Evolutionary conservation across 2,888 invertebrate genomes (phyloP).

Genomic region (Hydrotaea diabolus): DNA sequence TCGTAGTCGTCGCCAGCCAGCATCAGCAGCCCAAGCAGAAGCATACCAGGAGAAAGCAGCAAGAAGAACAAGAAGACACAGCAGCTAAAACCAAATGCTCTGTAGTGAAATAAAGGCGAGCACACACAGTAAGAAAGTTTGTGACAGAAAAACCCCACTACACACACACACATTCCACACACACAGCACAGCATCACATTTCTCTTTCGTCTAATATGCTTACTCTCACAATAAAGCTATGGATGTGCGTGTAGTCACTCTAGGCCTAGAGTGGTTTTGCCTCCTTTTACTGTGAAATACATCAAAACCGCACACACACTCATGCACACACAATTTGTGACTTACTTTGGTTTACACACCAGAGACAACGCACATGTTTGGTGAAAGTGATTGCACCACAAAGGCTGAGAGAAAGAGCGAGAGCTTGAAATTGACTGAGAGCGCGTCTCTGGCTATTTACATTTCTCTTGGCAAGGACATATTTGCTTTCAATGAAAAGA

Average conservation of each 20-base stretch:
- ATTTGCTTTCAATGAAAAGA: background rate
- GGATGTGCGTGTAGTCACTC: background rate
- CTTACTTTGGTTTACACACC: background rate
- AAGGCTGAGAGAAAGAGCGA: background rate
- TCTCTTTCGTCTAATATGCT: background rate
- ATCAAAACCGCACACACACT: background rate
- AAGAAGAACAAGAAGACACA: background rate
- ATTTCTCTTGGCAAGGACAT: background rate
- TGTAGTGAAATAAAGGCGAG: slow-evolving; percentile 7
- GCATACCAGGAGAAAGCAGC: background rate
- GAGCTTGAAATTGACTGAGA: too few relatives aligned
- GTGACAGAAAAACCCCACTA: too few relatives aligned
- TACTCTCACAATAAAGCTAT: background rate
- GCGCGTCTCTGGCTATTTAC: background rate
- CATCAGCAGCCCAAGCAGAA: slow-evolving; percentile 24
- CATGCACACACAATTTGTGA: background rate
- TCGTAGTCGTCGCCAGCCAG: slow-evolving; percentile 7
- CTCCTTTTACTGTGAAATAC: slow-evolving; percentile 24
- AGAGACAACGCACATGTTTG: slow-evolving; percentile 12
- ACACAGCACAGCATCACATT: background rate
- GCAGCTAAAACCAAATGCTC: background rate
- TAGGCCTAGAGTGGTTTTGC: background rate
- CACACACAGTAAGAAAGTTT: background rate
- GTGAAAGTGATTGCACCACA: slow-evolving; percentile 11
- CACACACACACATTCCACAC: background rate